These are phyloP conservation scores for Megatriorchis doriae DNA, from an alignment of 2,113 vertebrate genomes.

Conservation along the genomic window DNA sequence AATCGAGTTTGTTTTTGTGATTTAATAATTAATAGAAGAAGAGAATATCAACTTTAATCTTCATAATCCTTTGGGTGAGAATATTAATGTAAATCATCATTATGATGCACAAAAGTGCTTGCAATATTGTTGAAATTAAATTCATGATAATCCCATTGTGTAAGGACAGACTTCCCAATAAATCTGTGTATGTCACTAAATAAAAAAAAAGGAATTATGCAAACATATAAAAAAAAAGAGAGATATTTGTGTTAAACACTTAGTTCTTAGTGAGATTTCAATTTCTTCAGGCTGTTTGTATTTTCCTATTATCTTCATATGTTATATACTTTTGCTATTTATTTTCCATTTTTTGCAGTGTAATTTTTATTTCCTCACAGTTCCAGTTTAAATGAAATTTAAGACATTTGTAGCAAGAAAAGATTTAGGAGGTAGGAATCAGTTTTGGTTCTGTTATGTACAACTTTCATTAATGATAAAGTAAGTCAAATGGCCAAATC, in stretches of 20 bases:
- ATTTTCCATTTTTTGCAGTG: not conserved
- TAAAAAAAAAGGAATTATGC: not conserved
- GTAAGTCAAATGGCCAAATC: not conserved
- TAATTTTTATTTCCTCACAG: not conserved
- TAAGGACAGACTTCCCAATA: not conserved
- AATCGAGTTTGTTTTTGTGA: not conserved
- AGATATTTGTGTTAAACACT: not conserved
- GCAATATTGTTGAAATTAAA: not conserved
- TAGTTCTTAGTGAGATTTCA: not conserved
- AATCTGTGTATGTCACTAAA: not conserved
- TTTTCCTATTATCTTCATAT: not conserved
- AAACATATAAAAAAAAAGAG: not conserved
- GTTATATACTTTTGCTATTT: not conserved
- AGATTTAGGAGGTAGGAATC: not conserved
- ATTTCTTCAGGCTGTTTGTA: not conserved
- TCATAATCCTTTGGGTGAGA: not conserved
- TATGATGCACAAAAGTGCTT: not conserved
- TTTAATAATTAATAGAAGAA: not conserved
- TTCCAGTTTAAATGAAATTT: not conserved
- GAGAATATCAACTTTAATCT: not conserved
- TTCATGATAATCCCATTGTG: not conserved
- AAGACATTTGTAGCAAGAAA: not conserved
- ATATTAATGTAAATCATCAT: not conserved
- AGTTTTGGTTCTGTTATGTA: not conserved
- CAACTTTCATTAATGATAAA: not conserved